These are phyloP conservation scores for Carapus acus DNA, from an alignment of 2,797 vertebrate genomes.

Conservation along the genomic window DNA sequence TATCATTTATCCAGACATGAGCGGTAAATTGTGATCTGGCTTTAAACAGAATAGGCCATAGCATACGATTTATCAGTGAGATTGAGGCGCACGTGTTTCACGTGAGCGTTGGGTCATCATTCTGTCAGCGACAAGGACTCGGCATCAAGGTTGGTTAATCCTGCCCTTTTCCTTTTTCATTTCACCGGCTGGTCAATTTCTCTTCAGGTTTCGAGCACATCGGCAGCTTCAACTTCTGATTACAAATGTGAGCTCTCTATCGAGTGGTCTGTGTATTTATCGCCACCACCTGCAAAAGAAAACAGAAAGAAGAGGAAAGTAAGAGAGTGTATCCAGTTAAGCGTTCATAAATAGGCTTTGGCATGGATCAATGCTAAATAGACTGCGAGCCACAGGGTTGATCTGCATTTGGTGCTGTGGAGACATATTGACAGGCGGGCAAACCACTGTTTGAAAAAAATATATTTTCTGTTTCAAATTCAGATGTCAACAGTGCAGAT, in stretches of 20 bases:
- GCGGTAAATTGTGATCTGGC: background rate
- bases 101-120: constrained; percentile 18
- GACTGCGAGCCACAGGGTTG: too few relatives aligned
- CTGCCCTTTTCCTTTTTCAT: constrained; percentile 31
- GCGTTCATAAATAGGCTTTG: background rate
- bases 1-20: constrained; percentile 17
- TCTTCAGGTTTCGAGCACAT: constrained; percentile 26
- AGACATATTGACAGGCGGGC: too few relatives aligned
- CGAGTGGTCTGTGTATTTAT: constrained; percentile 6
- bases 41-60: background rate
- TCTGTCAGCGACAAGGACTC: constrained; percentile 8
- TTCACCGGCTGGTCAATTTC: constrained; percentile 19
- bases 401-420: too few relatives aligned
- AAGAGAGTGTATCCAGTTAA: constrained; percentile 11
- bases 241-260: constrained; percentile 6
- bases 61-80: constrained; percentile 2
- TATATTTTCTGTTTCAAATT: too few relatives aligned
- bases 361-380: too few relatives aligned
- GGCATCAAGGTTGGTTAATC: constrained; percentile 20
- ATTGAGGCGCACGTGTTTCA: constrained; percentile 10
- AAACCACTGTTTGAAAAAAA: too few relatives aligned
- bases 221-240: constrained; percentile 19
- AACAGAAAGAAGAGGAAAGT: constrained; percentile 10
- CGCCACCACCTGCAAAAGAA: constrained; percentile 48
- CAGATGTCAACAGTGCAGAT: too few relatives aligned